Conservation (phyloP, 2,797 vertebrate genomes). For the Geotrypetes seraphini region DNA sequence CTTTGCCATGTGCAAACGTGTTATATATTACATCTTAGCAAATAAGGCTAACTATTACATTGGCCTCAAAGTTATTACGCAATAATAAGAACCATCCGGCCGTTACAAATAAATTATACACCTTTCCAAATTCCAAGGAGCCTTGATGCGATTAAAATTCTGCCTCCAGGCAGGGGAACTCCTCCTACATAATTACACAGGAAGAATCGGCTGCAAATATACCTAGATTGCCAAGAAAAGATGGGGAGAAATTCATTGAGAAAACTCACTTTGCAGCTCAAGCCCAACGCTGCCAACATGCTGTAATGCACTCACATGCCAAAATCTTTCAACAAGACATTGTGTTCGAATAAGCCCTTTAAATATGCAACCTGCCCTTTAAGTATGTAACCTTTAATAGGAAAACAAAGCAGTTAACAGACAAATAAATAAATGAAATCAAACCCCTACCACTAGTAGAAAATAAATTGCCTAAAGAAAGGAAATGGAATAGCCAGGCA, state of each 20-base stretch:
- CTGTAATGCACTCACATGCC: not conserved
- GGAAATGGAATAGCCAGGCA: too few species aligned
- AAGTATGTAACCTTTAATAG: too few species aligned
- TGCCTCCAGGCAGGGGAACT: not conserved
- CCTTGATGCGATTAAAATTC: not conserved
- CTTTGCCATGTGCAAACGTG: not conserved
- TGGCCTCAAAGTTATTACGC: not conserved
- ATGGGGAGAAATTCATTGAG: conserved; percentile 18
- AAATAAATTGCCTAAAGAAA: too few species aligned
- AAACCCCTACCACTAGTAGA: too few species aligned
- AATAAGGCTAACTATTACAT: not conserved
- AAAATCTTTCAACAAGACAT: too few species aligned
- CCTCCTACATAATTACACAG: conserved; percentile 4
- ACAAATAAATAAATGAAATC: too few species aligned
- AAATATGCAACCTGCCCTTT: too few species aligned
- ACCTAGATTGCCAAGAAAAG: not conserved
- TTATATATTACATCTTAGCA: not conserved
- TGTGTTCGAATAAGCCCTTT: too few species aligned
- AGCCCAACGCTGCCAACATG: not conserved
- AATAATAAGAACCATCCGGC: too few species aligned
- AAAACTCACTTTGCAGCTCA: not conserved
- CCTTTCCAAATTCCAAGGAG: conserved; percentile 3
- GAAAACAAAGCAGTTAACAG: too few species aligned
- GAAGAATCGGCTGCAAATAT: not conserved
- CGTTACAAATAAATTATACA: conserved; percentile 3